phyloP scores from a whole-genome alignment of 2,888 invertebrate genomes.

The Micoletzkya japonica region DNA sequence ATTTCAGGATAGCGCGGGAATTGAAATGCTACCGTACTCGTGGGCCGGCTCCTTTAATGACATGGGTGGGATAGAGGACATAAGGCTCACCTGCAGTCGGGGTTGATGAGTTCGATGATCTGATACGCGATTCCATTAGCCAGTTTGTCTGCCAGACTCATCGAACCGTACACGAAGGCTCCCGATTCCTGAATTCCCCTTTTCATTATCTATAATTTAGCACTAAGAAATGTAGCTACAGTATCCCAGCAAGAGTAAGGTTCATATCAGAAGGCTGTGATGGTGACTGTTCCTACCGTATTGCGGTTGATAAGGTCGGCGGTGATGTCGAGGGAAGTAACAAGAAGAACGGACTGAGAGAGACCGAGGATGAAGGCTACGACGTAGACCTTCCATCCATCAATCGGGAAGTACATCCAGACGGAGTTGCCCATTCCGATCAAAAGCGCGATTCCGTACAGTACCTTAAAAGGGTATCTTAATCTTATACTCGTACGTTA shows the following conservation, averaged over 20 bases:
- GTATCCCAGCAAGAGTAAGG: background rate
- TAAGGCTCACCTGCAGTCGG: conserved; percentile 63
- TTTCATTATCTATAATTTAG: background rate
- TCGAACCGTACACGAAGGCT: conserved; percentile 87
- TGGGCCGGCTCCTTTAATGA: no score
- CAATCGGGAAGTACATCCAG: conserved; percentile 72
- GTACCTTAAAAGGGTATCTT: conserved; percentile 67
- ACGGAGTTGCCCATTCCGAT: conserved; percentile 74
- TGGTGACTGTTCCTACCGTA: conserved; percentile 67
- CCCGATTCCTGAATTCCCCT: conserved; percentile 74
- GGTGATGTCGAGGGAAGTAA: conserved; percentile 84
- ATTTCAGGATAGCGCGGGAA: no score
- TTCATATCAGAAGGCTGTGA: background rate
- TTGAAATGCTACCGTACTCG: no score
- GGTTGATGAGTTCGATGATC: conserved; percentile 79
- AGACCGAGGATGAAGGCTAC: conserved; percentile 34
- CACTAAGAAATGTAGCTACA: background rate
- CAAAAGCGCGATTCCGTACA: conserved; percentile 75
- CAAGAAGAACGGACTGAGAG: conserved; percentile 73
- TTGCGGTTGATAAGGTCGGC: conserved; percentile 85
- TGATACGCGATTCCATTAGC: conserved; percentile 86
- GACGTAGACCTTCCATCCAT: conserved; percentile 35
- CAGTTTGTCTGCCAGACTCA: conserved; percentile 89
- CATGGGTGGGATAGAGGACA: no score
- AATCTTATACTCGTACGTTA: no score